phyloP scores from a whole-genome alignment of 2,113 vertebrate species.

The Otus sunia region DNA sequence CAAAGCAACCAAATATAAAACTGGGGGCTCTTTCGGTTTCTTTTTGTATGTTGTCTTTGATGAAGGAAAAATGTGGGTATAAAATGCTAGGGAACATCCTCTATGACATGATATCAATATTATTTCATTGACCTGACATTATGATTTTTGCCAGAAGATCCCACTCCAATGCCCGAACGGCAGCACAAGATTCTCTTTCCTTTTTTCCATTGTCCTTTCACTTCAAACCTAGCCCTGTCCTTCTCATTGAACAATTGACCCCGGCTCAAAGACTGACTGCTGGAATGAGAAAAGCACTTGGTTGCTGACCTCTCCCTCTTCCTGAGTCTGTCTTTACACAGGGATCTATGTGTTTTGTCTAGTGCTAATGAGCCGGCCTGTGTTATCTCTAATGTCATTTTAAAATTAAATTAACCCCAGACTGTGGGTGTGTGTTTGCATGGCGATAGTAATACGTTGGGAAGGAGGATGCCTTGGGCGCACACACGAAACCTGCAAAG shows the following conservation, averaged over 20 bases:
- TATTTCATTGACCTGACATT: neutral
- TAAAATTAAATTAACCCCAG: constrained; percentile 61
- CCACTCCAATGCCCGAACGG: neutral
- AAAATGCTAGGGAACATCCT: neutral
- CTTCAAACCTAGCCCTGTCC: neutral
- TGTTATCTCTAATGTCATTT: constrained; percentile 50
- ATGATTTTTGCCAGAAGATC: neutral
- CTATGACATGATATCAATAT: rapidly evolving
- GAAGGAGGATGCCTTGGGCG: constrained; percentile 65
- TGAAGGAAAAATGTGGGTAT: neutral
- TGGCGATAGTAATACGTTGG: constrained; percentile 40
- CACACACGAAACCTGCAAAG: constrained; percentile 63
- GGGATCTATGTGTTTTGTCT: constrained; percentile 48
- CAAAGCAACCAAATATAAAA: neutral
- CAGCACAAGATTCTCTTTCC: neutral
- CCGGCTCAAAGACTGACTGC: neutral
- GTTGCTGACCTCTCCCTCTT: neutral
- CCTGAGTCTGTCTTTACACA: neutral
- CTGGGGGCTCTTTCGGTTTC: neutral
- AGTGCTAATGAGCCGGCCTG: constrained; percentile 56
- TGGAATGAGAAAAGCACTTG: neutral
- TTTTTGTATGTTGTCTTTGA: neutral
- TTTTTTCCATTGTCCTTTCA: neutral
- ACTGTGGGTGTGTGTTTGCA: constrained; percentile 63
- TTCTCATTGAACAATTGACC: neutral